A percentile compares a stretch with the other conserved stretches of the same genome.
These are phyloP conservation scores for Bothrops jararaca DNA, from an alignment of 2,113 vertebrate species.

Conservation along the genomic window DNA sequence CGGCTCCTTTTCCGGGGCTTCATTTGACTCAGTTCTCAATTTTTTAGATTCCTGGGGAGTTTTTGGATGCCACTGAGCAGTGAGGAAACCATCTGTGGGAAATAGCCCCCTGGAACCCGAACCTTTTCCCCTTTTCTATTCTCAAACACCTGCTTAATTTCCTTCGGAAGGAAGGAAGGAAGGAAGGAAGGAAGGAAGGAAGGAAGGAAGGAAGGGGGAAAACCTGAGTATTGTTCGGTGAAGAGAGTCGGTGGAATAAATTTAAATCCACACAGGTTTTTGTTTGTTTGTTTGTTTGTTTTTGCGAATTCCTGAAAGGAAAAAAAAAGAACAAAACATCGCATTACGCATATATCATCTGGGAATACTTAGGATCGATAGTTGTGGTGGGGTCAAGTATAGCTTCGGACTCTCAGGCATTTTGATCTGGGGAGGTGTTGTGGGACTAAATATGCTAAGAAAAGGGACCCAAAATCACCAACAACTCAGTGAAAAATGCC, in stretches of 20 bases:
- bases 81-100: conserved; percentile 58
- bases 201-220: not conserved
- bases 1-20: conserved; percentile 48
- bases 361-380: not conserved
- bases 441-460: not conserved
- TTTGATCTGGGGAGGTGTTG: not conserved
- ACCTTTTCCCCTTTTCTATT: no score
- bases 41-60: conserved; percentile 63
- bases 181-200: not conserved
- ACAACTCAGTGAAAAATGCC: not conserved
- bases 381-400: not conserved
- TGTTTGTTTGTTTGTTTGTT: not conserved
- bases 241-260: not conserved
- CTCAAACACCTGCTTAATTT: not conserved
- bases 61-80: conserved; percentile 68
- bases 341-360: not conserved
- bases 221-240: not conserved
- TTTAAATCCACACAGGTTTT: not conserved
- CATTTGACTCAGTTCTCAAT: conserved; percentile 55
- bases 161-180: not conserved
- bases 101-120: conserved; percentile 58
- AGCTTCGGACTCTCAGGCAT: not conserved
- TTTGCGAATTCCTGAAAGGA: not conserved
- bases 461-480: not conserved
- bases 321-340: not conserved